Evolutionary conservation across 2,113 vertebrate species (phyloP).

Genomic region (Caranx melampygus): DNA sequence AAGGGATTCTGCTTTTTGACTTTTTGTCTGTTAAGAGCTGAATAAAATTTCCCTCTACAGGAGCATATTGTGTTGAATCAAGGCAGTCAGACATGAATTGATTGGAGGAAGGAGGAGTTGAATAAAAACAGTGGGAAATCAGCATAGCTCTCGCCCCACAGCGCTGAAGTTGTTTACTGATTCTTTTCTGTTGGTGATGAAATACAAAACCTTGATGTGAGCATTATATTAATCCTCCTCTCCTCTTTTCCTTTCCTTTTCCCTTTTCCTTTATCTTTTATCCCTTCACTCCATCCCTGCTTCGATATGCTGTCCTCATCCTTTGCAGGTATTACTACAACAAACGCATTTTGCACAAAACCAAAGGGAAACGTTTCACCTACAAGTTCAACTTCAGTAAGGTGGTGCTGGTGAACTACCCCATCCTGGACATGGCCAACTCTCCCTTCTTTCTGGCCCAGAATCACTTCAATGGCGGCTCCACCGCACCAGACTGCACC

Average conservation of each 20-base stretch:
- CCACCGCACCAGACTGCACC: slow-evolving; percentile 85
- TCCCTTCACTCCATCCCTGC: slow-evolving; percentile 47
- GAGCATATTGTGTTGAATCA: slow-evolving; percentile 64
- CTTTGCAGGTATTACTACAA: slow-evolving; percentile 92
- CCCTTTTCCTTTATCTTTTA: slow-evolving; percentile 61
- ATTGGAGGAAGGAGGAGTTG: slow-evolving; percentile 70
- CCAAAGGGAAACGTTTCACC: slow-evolving; percentile 95
- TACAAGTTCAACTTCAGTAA: slow-evolving; percentile 98
- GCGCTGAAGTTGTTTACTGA: slow-evolving; percentile 68
- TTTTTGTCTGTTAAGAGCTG: slow-evolving; percentile 49
- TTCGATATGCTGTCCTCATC: slow-evolving; percentile 52
- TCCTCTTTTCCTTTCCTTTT: slow-evolving; percentile 62
- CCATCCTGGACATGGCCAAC: slow-evolving; percentile 90
- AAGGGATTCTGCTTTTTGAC: slow-evolving; percentile 34
- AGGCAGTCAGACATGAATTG: slow-evolving; percentile 72
- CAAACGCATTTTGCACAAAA: slow-evolving; percentile 95
- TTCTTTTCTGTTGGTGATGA: slow-evolving; percentile 64
- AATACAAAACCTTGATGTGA: slow-evolving; percentile 72
- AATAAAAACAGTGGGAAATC: slow-evolving; percentile 79
- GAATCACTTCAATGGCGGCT: slow-evolving; percentile 86
- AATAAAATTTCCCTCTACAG: slow-evolving; percentile 66
- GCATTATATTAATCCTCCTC: slow-evolving; percentile 74
- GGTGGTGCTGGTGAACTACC: slow-evolving; percentile 92
- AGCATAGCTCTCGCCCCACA: slow-evolving; percentile 67
- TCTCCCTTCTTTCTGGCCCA: slow-evolving; percentile 89